Conservation (phyloP, 2,888 invertebrate species). For the Lithophane ornitopus region DNA sequence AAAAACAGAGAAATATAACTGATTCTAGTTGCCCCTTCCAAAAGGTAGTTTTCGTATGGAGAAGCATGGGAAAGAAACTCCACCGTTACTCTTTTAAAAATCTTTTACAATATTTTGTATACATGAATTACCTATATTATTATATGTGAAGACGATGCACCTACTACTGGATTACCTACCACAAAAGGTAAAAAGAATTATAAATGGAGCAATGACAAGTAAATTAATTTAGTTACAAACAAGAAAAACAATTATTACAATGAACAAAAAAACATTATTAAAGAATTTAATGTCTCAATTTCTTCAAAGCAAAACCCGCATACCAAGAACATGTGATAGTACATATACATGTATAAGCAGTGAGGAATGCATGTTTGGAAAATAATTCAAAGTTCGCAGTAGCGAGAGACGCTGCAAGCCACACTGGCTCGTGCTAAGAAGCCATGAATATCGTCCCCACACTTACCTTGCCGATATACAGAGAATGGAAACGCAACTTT, state of each 20-base stretch:
- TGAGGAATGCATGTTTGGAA: slow-evolving; percentile 62
- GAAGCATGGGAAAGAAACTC: no score
- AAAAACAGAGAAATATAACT: no score
- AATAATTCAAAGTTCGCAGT: slow-evolving; percentile 67
- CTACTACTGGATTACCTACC: no score
- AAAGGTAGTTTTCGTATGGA: no score
- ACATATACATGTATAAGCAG: slow-evolving; percentile 2
- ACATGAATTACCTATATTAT: no score
- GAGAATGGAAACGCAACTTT: slow-evolving; percentile 47
- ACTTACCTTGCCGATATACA: slow-evolving; percentile 46
- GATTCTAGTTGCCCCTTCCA: no score
- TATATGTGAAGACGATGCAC: no score
- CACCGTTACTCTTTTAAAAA: no score
- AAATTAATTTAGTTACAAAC: not conserved
- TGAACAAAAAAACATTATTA: not conserved
- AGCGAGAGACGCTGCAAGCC: slow-evolving; percentile 62
- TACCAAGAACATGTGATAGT: not conserved
- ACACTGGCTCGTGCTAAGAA: slow-evolving; percentile 60
- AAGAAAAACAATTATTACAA: no score
- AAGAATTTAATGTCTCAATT: not conserved
- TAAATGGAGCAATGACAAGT: no score
- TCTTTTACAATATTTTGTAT: no score
- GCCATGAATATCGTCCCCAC: slow-evolving; percentile 65
- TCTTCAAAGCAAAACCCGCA: not conserved
- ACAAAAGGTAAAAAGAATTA: no score